Evolutionary conservation across 2,888 invertebrate genomes (phyloP), one percentile per base, ranked within the genome.

Genomic region (Trissoscelio sp.): DNA sequence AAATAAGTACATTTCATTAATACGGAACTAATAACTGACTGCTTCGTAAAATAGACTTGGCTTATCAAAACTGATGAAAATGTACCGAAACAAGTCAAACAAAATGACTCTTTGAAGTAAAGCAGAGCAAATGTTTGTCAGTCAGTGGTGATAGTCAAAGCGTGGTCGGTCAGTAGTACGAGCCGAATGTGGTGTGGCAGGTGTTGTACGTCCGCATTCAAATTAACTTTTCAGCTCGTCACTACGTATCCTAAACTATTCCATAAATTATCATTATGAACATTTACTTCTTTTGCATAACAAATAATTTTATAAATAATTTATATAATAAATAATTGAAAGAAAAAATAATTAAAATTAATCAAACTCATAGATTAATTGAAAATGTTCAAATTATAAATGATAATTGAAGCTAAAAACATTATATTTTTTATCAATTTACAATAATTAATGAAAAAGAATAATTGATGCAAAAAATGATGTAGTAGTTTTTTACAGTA

Each of bases 71-170:
- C 39, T 44, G n/a, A 9, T n/a, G 22, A 44, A 55, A 64, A 16
- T 28, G 20, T 57, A 20, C 22, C 24, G 16, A 55, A 55, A 48
- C 66, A 31, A 39, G 66, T 20, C 28, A 58, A 57, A 75, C 28
- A 51, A 60, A 66, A 44, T 37, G 24, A 44, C 20, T 53, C 75
- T 67, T 48, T 58, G 79, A 78, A 66, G 57, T 39, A 51, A 66
- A 58, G 16, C 60, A 24, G 24, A 44, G 57, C 55, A 53, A 72
- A 70, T 53, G 62, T 69, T 73, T 69, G 55, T 69, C 64, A 46
- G 67, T 24, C 57, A 78, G 78, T 81, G 42, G 67, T 75, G 55
- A 67, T 51, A 58, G 81, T 77, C 72, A 48, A 77, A 72, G 73
- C 39, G 37, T 22, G 48, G 62, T 58, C 74, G 57, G 74, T 20